Evolutionary conservation across 2,888 invertebrate species (phyloP), one percentile per base, ranked within the genome.

Genomic region (Lycocerus yunnanus): DNA sequence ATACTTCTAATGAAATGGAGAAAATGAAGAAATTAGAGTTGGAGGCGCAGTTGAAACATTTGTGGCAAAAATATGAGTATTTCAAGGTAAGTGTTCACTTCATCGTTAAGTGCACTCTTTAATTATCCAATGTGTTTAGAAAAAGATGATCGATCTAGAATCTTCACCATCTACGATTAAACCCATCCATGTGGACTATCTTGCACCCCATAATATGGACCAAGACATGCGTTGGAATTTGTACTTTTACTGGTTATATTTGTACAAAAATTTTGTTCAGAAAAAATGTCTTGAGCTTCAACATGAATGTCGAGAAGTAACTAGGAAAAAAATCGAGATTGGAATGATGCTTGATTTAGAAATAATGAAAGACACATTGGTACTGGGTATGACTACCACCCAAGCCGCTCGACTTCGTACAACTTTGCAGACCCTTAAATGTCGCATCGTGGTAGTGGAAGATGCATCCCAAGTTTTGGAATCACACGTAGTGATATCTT

Each of bases 391-490:
- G 85, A 95, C 95, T 5, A 95, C 95, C 92, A 93, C 0, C 91
- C 92, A 15, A n/a, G 95, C 94, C 0, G 94, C 95, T 0, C 88
- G 92, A 70, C 86, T 91, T 15, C 91, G 92, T 78, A 88, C 89
- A 2, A 86, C 93, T 4, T 86, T 95, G 75, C 88, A 89, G 68
- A 87, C 89, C 66, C 84, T 94, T 3, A 86, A 89, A 72, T 90
- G 91, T 3, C 90, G 91, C 75, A 92, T 94, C 80, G 93, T 94
- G 0, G 90, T 95, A 15, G 93, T 97, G 0, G 97, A 97, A 85
- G 97, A 97, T 87, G 96, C 96, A 0, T 96, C 95, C 0, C 96
- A 96, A 87, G 94, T 96, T 0, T 85, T 95, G 58, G 97, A 97
- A 84, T 90, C 94, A 0, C 96, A 97, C 83, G 91, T 96, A n/a